Base-by-base conservation (phyloP, 2,888 invertebrate genomes). In the Platycnemis pennipes region DNA sequence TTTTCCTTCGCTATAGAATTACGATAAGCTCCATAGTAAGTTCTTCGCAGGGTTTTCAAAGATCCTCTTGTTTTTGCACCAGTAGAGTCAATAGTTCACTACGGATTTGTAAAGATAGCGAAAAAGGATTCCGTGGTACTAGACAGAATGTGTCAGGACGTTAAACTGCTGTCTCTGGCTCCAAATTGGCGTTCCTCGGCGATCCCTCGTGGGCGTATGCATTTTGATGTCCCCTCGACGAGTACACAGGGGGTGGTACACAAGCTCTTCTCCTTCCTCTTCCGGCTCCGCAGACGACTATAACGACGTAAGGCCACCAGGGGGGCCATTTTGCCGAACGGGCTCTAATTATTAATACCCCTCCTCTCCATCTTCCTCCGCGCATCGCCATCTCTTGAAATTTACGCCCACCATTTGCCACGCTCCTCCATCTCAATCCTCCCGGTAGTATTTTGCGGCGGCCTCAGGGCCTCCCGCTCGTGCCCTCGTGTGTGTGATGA, bases 271-370 rank as follows among this genome's bases (percentile, higher is more conserved):
- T 77, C 77, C 77, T 77, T 37, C 77, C 77, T 7, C 77, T 8
- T 7, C n/a, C 26, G 63, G 63, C 63, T 63, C 63, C 63, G 19
- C 37, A 37, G 77, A 77, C 77, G 77, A 77, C 31, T 77, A 37
- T 77, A 77, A 77, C 77, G 77, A 77, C 77, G 37, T 26, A 63
- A 19, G 63, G 5, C 63, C 22, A 26, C 19, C 26, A 37, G 77
- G 77, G 77, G 77, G 63, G 77, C 31, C 31, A 77, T 77, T 77
- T 77, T 77, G 77, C 77, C 77, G 77, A 37, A 77, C 22, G 77
- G 16, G 77, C 77, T 77, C 77, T 77, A 31, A 77, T 77, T 77
- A 77, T 77, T 77, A 77, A 77, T 77, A 31, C 77, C 77, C 77
- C 77, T 37, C 26, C 77, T 77, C 77, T 16, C 8, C 77, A 37